Evolutionary conservation across 1,140 invertebrate genomes (phyloP).

Genomic region (Drosophila pruinosa): DNA sequence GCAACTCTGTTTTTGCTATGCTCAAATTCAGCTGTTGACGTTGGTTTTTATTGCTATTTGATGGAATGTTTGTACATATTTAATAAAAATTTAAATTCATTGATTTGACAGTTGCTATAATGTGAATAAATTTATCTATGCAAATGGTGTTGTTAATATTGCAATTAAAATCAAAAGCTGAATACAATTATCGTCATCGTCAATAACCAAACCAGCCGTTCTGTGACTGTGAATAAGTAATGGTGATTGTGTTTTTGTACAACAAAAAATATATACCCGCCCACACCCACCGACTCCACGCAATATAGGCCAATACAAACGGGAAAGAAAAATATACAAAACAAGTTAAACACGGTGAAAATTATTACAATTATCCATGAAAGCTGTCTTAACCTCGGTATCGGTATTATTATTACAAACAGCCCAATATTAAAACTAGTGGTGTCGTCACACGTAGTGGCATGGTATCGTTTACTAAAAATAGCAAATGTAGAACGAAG

Average conservation of each 20-base stretch:
- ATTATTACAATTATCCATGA: neutral
- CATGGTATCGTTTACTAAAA: slow-evolving; percentile 54
- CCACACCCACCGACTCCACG: slow-evolving; percentile 28
- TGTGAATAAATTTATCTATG: slow-evolving; percentile 3
- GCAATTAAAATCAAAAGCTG: slow-evolving; percentile 13
- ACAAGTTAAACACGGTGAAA: neutral
- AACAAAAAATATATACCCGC: slow-evolving; percentile 26
- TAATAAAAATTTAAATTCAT: neutral
- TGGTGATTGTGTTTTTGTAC: slow-evolving; percentile 7
- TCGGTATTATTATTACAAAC: neutral
- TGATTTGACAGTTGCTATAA: neutral
- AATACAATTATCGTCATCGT: slow-evolving; percentile 38
- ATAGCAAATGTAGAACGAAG: slow-evolving; percentile 39
- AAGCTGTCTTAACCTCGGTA: slow-evolving; percentile 2
- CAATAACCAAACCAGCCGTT: slow-evolving; percentile 11
- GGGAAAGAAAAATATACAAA: neutral
- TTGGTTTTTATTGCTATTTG: slow-evolving; percentile 5
- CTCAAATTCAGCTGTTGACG: slow-evolving; percentile 5
- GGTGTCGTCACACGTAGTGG: slow-evolving; percentile 22
- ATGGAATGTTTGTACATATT: neutral
- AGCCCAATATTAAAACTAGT: slow-evolving; percentile 1
- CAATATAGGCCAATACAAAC: neutral
- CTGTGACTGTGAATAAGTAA: slow-evolving; percentile 25
- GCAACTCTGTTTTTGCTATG: neutral
- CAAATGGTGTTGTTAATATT: too few relatives aligned